Evolutionary conservation across 2,888 invertebrate genomes (phyloP).

Genomic region (Folsomia manolachei): DNA sequence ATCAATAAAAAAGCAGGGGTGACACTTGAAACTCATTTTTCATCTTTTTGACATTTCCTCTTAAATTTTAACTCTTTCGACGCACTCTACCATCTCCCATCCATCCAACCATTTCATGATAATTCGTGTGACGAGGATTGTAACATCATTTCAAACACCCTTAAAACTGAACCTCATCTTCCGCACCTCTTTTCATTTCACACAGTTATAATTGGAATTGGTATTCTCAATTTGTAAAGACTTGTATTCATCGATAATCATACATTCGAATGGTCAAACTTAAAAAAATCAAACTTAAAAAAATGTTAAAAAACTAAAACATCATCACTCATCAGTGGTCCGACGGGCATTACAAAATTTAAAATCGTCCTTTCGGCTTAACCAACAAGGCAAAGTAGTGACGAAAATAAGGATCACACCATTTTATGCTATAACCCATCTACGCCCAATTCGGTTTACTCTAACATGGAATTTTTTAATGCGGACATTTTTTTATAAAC

Average conservation of each 20-base stretch:
- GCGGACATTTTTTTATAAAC: constrained; percentile 2
- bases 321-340: constrained; percentile 43
- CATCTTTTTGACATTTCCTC: constrained; percentile 48
- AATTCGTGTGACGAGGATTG: background rate
- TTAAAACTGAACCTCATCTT: background rate
- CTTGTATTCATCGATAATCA: constrained; percentile 1
- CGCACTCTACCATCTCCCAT: background rate
- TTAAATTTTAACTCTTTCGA: constrained; percentile 40
- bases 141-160: too few relatives aligned
- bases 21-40: constrained; percentile 49
- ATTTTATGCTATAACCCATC: background rate
- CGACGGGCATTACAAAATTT: constrained; percentile 42
- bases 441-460: background rate
- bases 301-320: constrained; percentile 14
- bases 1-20: constrained; percentile 47
- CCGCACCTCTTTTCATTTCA: background rate
- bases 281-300: too few relatives aligned
- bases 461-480: background rate
- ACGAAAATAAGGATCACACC: background rate
- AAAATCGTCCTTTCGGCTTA: constrained; percentile 24
- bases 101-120: too few relatives aligned
- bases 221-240: background rate
- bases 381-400: background rate
- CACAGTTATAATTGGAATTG: background rate
- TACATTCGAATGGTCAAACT: constrained; percentile 18